Evolutionary conservation across 2,888 invertebrate species (phyloP).

Genomic region (Yponomeuta sedellus): DNA sequence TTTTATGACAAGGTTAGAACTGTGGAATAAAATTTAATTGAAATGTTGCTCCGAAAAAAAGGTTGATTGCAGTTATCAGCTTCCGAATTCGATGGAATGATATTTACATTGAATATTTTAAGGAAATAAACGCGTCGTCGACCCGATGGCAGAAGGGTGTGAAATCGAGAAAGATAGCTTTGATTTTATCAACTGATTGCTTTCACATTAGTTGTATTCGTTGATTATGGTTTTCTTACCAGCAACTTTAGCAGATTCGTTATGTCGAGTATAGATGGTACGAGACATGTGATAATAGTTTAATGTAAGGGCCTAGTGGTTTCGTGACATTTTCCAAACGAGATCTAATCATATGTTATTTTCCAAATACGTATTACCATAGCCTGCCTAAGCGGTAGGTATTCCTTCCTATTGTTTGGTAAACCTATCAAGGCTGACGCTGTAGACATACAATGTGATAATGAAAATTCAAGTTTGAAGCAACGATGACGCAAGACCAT

Average conservation of each 20-base stretch:
- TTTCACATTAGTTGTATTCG: neutral
- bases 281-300: neutral
- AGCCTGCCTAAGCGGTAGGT: slow-evolving; percentile 28
- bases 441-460: slow-evolving; percentile 72
- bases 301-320: neutral
- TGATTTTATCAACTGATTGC: neutral
- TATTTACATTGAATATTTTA: slow-evolving; percentile 66
- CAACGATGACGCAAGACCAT: slow-evolving; percentile 73
- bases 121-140: slow-evolving; percentile 32
- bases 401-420: slow-evolving; percentile 73
- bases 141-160: slow-evolving; percentile 17
- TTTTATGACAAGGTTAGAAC: slow-evolving; percentile 73
- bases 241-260: neutral
- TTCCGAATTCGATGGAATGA: slow-evolving; percentile 64
- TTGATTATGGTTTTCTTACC: neutral
- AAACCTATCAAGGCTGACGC: slow-evolving; percentile 73
- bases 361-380: neutral
- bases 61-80: slow-evolving; percentile 73
- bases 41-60: slow-evolving; percentile 66
- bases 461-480: slow-evolving; percentile 76
- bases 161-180: neutral
- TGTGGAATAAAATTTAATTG: slow-evolving; percentile 76
- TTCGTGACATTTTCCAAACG: neutral
- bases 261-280: neutral
- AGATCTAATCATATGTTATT: neutral